Evolutionary conservation across 2,888 invertebrate species (phyloP).

Genomic region (Lampropteryx suffumata): DNA sequence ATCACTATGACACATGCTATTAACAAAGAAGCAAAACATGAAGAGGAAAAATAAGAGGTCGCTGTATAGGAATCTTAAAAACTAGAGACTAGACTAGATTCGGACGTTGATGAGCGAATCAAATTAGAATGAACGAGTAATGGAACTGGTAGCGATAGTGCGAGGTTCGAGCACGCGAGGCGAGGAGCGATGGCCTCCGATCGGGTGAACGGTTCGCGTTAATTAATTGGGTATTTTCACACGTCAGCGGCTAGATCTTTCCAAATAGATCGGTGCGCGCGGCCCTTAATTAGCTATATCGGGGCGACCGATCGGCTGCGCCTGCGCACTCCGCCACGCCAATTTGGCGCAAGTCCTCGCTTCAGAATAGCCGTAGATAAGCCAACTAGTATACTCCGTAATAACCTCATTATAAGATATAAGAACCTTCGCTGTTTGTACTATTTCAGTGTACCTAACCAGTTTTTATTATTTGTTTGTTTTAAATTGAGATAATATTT

Average conservation of each 20-base stretch:
- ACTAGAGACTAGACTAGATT: constrained; percentile 16
- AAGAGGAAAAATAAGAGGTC: too few species aligned
- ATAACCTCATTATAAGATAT: constrained; percentile 82
- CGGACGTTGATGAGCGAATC: constrained; percentile 37
- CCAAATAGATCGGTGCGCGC: constrained; percentile 79
- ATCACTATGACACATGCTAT: too few species aligned
- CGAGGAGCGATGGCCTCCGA: constrained; percentile 68
- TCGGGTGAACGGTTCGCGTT: constrained; percentile 69
- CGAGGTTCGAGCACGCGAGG: constrained; percentile 69
- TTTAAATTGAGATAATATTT: constrained; percentile 22
- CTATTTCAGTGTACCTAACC: constrained; percentile 46
- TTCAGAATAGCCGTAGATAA: constrained; percentile 71
- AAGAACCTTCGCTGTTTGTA: constrained; percentile 62
- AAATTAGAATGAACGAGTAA: constrained; percentile 55
- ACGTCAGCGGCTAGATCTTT: constrained; percentile 80
- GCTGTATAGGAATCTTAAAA: too few species aligned
- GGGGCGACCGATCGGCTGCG: constrained; percentile 67
- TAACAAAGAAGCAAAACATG: too few species aligned
- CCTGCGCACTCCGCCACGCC: constrained; percentile 76
- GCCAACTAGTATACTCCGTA: constrained; percentile 71
- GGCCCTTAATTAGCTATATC: constrained; percentile 82
- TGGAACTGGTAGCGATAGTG: constrained; percentile 53
- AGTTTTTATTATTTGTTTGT: constrained; percentile 26
- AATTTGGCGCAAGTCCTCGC: constrained; percentile 76
- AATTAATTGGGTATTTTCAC: constrained; percentile 84